Conservation (phyloP, 2,797 vertebrate species). For the Hyperoplus immaculatus region DNA sequence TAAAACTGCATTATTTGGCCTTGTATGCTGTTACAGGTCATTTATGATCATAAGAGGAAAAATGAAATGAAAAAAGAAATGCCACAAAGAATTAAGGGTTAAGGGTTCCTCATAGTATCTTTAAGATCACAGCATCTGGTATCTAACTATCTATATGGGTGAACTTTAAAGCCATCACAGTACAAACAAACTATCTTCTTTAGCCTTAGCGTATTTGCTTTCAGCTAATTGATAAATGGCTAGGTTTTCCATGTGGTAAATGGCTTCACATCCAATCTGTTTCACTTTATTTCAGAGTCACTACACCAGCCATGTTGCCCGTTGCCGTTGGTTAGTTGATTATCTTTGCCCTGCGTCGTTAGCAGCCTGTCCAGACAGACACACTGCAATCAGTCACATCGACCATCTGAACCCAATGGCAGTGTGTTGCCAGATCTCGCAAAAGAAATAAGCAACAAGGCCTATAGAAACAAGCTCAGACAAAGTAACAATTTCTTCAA, state of each 20-base stretch:
- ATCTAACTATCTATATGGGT: constrained; percentile 8
- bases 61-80: not conserved
- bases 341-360: constrained; percentile 69
- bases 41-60: too few species aligned
- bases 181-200: constrained; percentile 36
- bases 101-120: not conserved
- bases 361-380: constrained; percentile 69
- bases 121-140: constrained; percentile 15
- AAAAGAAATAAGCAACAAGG: too few species aligned
- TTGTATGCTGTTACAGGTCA: too few species aligned
- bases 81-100: not conserved
- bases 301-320: constrained; percentile 44
- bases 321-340: constrained; percentile 66
- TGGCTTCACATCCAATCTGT: constrained; percentile 68
- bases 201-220: constrained; percentile 52
- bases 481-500: too few species aligned
- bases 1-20: too few species aligned
- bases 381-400: constrained; percentile 66
- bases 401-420: constrained; percentile 42
- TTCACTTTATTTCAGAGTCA: constrained; percentile 69
- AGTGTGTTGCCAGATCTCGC: too few species aligned
- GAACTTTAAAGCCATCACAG: constrained; percentile 9
- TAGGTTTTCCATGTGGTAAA: constrained; percentile 57
- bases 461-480: too few species aligned
- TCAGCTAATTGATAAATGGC: constrained; percentile 71